These are phyloP conservation scores for Petrocephalus microphthalmus DNA, from an alignment of 2,113 vertebrate species.

Conservation along the genomic window DNA sequence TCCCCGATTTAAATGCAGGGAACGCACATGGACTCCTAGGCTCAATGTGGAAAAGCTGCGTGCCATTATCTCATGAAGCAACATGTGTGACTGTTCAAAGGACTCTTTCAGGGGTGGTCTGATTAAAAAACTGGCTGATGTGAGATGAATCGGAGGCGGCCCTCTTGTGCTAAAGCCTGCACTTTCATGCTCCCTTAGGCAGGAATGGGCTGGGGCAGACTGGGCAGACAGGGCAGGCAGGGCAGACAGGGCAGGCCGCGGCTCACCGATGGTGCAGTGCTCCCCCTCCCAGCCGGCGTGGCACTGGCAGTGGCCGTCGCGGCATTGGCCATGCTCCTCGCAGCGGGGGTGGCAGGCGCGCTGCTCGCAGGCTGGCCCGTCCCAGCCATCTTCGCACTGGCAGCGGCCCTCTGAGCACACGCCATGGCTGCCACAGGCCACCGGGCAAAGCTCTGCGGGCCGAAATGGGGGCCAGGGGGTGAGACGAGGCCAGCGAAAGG, in stretches of 20 bases:
- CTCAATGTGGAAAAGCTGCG: not conserved
- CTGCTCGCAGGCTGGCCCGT: constrained; percentile 80
- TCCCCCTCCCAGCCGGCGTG: constrained; percentile 97
- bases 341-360: constrained; percentile 84
- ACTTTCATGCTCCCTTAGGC: not conserved
- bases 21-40: not conserved
- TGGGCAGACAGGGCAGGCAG: not conserved
- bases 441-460: constrained; percentile 78
- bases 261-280: constrained; percentile 93
- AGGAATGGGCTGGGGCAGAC: no score
- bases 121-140: not conserved
- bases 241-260: not conserved
- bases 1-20: constrained; percentile 20
- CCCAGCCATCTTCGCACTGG: constrained; percentile 92
- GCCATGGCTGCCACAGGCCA: constrained; percentile 86
- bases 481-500: no score
- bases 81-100: not conserved
- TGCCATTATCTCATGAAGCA: constrained; percentile 1
- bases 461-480: constrained; percentile 29
- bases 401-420: constrained; percentile 81
- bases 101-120: not conserved
- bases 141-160: not conserved
- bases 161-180: not conserved
- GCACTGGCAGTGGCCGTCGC: constrained; percentile 89
- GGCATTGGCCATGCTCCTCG: constrained; percentile 88